Conservation (phyloP, 2,888 invertebrate species). For the Macrosoma leucophasiata region DNA sequence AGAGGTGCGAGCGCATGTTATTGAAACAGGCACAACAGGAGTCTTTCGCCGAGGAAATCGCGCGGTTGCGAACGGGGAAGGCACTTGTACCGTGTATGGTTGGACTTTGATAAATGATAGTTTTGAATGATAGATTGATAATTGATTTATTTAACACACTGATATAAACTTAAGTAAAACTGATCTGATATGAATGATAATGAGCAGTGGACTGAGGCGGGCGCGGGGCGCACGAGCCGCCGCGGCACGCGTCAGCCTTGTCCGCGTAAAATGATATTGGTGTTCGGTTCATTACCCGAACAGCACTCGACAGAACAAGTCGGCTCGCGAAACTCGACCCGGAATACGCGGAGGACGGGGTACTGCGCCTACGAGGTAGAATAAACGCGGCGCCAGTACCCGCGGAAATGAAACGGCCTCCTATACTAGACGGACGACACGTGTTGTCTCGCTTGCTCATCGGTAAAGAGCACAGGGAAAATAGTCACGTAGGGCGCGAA, state of each 20-base stretch:
- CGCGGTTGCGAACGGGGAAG: not conserved
- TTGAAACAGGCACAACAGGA: not conserved
- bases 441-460: slow-evolving; percentile 1
- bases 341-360: slow-evolving; percentile 12
- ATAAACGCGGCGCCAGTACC: slow-evolving; percentile 3
- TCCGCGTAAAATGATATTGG: too few species aligned
- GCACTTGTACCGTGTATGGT: too few species aligned
- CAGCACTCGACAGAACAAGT: too few species aligned
- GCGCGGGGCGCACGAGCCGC: too few species aligned
- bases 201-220: too few species aligned
- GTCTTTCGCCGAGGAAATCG: slow-evolving; percentile 3
- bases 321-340: slow-evolving; percentile 8
- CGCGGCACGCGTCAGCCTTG: too few species aligned
- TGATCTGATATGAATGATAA: too few species aligned
- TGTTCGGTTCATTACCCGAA: too few species aligned
- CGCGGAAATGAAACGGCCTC: not conserved
- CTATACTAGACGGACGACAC: slow-evolving; percentile 9
- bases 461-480: slow-evolving; percentile 2
- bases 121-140: too few species aligned
- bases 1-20: not conserved
- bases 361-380: slow-evolving; percentile 4
- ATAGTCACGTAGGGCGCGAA: slow-evolving; percentile 8
- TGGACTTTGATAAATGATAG: too few species aligned
- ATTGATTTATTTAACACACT: too few species aligned
- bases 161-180: too few species aligned